phyloP scores from a whole-genome alignment of 2,113 vertebrate species.

The Chamaea fasciata region DNA sequence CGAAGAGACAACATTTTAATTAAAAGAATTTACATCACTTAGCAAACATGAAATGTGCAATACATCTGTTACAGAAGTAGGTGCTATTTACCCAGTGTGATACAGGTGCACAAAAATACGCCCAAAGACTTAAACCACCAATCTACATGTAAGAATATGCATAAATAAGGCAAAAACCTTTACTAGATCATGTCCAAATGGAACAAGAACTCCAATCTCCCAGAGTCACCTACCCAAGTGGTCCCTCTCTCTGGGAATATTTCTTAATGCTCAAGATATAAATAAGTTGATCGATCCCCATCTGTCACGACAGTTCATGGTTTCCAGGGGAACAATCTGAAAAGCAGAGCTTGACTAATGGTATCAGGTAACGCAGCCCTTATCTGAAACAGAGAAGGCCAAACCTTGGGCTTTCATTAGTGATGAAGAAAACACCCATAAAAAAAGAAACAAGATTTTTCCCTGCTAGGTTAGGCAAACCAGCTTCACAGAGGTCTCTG shows the following conservation, averaged over 20 bases:
- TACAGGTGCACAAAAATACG: neutral
- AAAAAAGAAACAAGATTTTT: neutral
- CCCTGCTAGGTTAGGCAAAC: neutral
- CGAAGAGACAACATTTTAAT: neutral
- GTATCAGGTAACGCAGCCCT: neutral
- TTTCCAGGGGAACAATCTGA: neutral
- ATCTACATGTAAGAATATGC: neutral
- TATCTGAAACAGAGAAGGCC: neutral
- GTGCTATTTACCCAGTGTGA: slow-evolving; percentile 5
- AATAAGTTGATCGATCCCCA: neutral
- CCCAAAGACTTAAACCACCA: neutral
- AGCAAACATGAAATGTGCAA: slow-evolving; percentile 17
- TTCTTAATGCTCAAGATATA: neutral
- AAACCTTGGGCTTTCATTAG: neutral
- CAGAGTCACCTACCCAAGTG: neutral
- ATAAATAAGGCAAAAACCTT: neutral
- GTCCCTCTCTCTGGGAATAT: neutral
- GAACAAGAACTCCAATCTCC: neutral
- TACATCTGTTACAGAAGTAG: slow-evolving; percentile 13
- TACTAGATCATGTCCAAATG: neutral
- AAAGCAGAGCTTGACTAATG: neutral
- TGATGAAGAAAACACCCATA: neutral
- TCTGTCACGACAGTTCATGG: neutral
- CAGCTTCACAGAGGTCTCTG: neutral
- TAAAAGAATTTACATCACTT: neutral